Base-by-base conservation (phyloP, 2,113 vertebrate species). In the Anolis carolinensis region DNA sequence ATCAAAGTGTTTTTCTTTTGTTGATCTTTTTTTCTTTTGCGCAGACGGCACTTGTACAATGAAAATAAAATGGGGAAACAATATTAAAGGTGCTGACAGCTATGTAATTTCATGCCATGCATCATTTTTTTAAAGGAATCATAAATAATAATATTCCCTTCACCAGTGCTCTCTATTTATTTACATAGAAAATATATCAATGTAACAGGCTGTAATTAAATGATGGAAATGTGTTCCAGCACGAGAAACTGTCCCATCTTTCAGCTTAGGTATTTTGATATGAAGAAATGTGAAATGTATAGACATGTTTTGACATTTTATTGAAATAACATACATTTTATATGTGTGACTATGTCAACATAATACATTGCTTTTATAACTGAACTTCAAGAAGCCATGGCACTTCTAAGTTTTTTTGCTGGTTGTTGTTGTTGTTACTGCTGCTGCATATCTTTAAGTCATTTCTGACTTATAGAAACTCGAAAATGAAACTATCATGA, bases 261-360 rank as follows among this genome's bases (percentile, higher is more conserved):
- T 90, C 74, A 27, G 74, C 83, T 90, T 48, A 3, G 68, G 88
- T 67, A 67, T 59, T 62, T 63, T 87, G 84, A 91, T 92, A 55
- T 70, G 89, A 93, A 91, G 81, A 59, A 88, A 85, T 73, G 84
- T 88, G 83, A 91, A 92, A 25, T 93, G 92, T 92, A 93, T 75
- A 87, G 83, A 82, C 48, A 87, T 87, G 48, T 48, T 90, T 94
- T 90, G 90, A 93, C 91, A 86, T 93, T 91, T 77, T 91, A 87
- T 63, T 93, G 90, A 92, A 90, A 87, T 92, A 90, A 87, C 91
- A 93, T 93, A 90, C 87, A 87, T 89, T 93, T 89, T 92, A 90
- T 92, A 91, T 93, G 89, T 89, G 87, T 92, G 90, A 90, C 85
- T 89, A 90, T 87, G 89, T 83, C 55, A 89, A 86, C 84, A 87